Percentiles rank a stretch among this genome's conserved stretches.
These are phyloP conservation scores for Orthosia gothica DNA, from an alignment of 2,888 invertebrate genomes.

Conservation along the genomic window DNA sequence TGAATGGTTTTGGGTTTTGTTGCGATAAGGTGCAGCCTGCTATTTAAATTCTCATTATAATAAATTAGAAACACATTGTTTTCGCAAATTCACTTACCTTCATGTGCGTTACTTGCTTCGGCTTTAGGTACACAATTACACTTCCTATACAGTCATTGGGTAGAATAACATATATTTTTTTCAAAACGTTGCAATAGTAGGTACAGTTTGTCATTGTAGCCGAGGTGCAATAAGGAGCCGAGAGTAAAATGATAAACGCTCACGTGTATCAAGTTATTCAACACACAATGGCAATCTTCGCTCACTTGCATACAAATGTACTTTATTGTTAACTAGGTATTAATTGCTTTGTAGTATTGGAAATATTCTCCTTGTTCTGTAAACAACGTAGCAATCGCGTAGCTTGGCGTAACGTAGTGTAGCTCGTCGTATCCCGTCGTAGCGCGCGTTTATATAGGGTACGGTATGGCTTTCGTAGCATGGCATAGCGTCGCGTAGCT, in stretches of 20 bases:
- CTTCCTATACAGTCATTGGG: neutral
- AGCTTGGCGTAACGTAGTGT: neutral
- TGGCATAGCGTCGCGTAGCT: neutral
- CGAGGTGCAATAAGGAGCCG: no score
- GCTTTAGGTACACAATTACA: neutral
- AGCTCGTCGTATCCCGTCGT: no score
- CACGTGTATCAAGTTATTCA: no score
- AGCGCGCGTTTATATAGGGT: no score
- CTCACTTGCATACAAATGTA: no score
- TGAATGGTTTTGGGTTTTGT: conserved; percentile 57
- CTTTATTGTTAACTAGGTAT: no score
- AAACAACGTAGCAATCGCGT: neutral
- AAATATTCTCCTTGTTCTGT: neutral
- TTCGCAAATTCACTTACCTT: neutral
- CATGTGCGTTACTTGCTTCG: neutral
- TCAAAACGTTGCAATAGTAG: no score
- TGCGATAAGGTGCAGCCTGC: conserved; percentile 67
- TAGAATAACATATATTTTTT: neutral
- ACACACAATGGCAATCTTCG: no score
- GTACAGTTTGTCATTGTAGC: no score
- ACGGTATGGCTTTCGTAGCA: neutral
- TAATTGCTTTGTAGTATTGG: no score
- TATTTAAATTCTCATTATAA: conserved; percentile 56
- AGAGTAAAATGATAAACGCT: no score
- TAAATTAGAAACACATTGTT: conserved; percentile 36